These are phyloP conservation scores for Druon quercuslanigerum DNA, from an alignment of 1,140 invertebrate species.

Conservation along the genomic window DNA sequence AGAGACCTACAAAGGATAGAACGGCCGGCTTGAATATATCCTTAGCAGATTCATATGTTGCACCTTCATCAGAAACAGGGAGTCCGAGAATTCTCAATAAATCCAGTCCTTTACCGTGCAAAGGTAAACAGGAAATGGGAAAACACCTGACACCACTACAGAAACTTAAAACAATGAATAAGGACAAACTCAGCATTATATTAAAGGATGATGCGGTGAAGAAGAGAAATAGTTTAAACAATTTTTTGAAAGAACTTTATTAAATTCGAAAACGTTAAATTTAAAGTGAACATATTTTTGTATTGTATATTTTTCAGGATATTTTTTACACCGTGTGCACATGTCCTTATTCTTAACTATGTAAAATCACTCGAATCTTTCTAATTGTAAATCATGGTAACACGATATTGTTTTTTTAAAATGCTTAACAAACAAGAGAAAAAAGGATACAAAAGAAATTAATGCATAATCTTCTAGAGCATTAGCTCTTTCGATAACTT, in stretches of 20 bases:
- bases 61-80: conserved; percentile 10
- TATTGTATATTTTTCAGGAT: neutral
- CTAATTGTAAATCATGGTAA: no score
- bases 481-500: no score
- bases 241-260: conserved; percentile 56
- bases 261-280: neutral
- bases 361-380: no score
- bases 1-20: conserved; percentile 58
- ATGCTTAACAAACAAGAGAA: no score
- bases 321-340: neutral
- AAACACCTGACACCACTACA: conserved; percentile 44
- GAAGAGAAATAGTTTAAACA: conserved; percentile 50
- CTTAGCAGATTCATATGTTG: conserved; percentile 21
- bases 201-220: conserved; percentile 46
- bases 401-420: no score
- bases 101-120: conserved; percentile 35
- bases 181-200: conserved; percentile 55
- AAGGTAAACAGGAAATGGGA: conserved; percentile 30
- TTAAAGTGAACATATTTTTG: neutral
- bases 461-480: no score
- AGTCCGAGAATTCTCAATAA: conserved; percentile 20
- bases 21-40: conserved; percentile 66
- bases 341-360: no score
- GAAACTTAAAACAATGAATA: conserved; percentile 57
- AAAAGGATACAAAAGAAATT: no score